These are phyloP conservation scores for Cochlearius cochlearius DNA, from an alignment of 2,113 vertebrate species.

Conservation along the genomic window DNA sequence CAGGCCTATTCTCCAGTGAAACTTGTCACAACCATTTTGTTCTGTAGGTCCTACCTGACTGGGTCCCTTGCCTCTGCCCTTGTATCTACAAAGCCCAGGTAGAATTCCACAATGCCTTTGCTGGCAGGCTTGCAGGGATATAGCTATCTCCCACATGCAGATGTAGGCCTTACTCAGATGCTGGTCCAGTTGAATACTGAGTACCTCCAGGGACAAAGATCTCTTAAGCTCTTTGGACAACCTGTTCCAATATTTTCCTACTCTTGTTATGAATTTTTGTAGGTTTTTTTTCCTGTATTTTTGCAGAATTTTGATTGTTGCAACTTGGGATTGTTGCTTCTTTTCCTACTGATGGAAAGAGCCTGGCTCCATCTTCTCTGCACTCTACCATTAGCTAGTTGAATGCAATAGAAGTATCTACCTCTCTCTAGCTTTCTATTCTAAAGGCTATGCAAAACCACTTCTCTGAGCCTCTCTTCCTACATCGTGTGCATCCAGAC, in stretches of 20 bases:
- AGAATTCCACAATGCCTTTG: neutral
- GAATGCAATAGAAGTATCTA: neutral
- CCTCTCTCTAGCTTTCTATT: neutral
- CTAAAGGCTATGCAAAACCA: neutral
- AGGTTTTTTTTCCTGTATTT: neutral
- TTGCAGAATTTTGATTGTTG: neutral
- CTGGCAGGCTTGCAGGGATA: neutral
- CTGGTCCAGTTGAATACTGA: neutral
- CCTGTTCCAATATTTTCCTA: neutral
- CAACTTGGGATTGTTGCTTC: neutral
- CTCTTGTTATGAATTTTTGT: neutral
- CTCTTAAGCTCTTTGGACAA: neutral
- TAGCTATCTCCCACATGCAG: neutral
- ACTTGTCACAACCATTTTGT: neutral
- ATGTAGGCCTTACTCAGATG: neutral
- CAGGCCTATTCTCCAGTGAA: neutral
- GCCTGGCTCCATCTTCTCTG: neutral
- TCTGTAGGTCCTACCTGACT: neutral
- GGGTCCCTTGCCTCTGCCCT: neutral
- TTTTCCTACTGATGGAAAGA: neutral
- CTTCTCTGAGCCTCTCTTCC: neutral
- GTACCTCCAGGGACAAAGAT: neutral
- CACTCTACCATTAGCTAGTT: neutral
- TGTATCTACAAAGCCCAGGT: neutral
- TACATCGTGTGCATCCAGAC: neutral